These are phyloP conservation scores for Stichodactyla mertensii DNA, from an alignment of 64 coral and sea anemone genomes.

Conservation along the genomic window DNA sequence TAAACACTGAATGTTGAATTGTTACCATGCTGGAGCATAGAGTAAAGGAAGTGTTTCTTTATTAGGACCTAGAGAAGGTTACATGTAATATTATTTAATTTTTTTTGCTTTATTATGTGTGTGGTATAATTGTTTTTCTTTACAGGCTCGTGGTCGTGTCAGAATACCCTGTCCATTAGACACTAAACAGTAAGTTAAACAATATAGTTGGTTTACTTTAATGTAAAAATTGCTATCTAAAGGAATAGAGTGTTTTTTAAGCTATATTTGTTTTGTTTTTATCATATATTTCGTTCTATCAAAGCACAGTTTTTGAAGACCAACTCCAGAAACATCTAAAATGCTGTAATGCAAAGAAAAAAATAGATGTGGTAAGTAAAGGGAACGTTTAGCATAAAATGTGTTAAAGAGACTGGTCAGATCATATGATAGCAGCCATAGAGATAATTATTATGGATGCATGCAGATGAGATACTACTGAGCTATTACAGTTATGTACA, in stretches of 20 bases:
- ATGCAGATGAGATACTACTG: too few relatives aligned
- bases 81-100: not conserved
- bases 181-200: constrained; percentile 81
- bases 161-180: constrained; percentile 89
- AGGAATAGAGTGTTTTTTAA: too few relatives aligned
- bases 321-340: constrained; percentile 88
- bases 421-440: too few relatives aligned
- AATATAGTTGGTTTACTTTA: not conserved
- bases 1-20: too few relatives aligned
- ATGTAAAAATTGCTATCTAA: not conserved
- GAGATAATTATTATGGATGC: too few relatives aligned
- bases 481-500: too few relatives aligned
- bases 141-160: constrained; percentile 53
- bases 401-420: too few relatives aligned
- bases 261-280: not conserved
- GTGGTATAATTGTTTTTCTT: not conserved
- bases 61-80: too few relatives aligned
- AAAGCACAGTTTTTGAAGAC: constrained; percentile 95
- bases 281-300: not conserved
- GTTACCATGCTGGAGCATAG: too few relatives aligned
- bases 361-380: constrained; percentile 73
- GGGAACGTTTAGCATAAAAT: not conserved
- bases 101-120: not conserved
- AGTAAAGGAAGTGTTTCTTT: too few relatives aligned
- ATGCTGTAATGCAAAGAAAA: constrained; percentile 90